Base-by-base conservation (phyloP, 2,113 vertebrate species). In the Gambusia affinis region DNA sequence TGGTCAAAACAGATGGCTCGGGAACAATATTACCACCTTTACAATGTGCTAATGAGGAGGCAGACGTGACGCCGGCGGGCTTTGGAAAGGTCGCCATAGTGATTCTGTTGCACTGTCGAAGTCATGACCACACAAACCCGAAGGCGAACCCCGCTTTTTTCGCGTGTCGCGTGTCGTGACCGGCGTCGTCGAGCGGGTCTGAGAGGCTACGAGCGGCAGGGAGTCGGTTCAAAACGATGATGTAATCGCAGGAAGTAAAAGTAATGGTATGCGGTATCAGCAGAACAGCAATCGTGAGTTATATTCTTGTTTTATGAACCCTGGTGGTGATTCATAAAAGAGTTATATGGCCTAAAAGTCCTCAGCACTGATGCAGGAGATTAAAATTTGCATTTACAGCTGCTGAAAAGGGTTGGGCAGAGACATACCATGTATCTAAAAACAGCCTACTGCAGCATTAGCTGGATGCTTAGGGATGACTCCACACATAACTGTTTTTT, bases 11-110 rank as follows among this genome's bases (percentile, higher is more conserved):
- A 78, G 68, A 77, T 60, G 63, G 2, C 73, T 42, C 68, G 60
- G 75, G 87, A 84, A 89, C 70, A 78, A 86, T 72, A 83, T 66
- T n/a, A 29, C 66, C 75, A 85, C 82, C 80, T 89, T 84, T 72
- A 80, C 79, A 83, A 90, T 82, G 80, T 88, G 81, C 47, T 93
- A 93, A 93, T 89, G 83, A 89, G 83, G 33, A 28, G 19, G 8
- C 22, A 8, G 64, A 73, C 75, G 72, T 78, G 77, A 87, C 82
- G 83, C 85, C 67, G 79, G 80, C 66, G 39, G 77, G 67, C 82
- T 75, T 83, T 87, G 76, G 82, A 83, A 84, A 72, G 82, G 92
- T 94, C 92, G 79, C 85, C 91, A 89, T 90, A 64, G 89, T 30
- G 88, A 91, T 70, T 70, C 42, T 42, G 79, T 24, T 76, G 82